Conservation (phyloP, 2,888 invertebrate species). For the Cetonia aurata region DNA sequence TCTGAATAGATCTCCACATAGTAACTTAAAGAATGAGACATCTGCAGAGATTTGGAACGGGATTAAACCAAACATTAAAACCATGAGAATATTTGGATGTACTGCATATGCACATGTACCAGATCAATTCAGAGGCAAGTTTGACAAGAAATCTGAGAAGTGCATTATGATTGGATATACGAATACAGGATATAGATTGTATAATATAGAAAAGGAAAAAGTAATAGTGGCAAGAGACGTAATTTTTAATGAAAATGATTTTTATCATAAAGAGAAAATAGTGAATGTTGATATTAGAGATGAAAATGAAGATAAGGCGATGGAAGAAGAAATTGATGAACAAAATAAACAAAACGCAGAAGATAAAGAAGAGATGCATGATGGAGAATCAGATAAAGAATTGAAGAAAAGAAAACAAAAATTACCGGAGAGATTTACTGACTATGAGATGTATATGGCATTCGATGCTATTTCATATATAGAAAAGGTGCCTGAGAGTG, state of each 20-base stretch:
- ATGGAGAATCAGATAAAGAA: not conserved
- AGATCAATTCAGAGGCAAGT: not conserved
- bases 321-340: not conserved
- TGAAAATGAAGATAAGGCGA: not conserved
- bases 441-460: constrained; percentile 19
- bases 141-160: not conserved
- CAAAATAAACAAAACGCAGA: constrained; percentile 24
- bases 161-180: constrained; percentile 43
- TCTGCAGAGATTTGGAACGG: not conserved
- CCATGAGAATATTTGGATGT: not conserved
- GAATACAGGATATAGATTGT: constrained; percentile 46
- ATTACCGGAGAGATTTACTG: not conserved
- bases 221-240: constrained; percentile 47
- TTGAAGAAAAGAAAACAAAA: constrained; percentile 4
- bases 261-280: constrained; percentile 20
- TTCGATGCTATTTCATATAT: constrained; percentile 11
- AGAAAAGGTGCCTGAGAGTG: not conserved
- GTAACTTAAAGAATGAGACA: not conserved
- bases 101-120: not conserved
- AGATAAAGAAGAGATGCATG: not conserved
- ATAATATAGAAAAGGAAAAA: constrained; percentile 45
- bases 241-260: constrained; percentile 39
- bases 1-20: not conserved
- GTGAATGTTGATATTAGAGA: not conserved
- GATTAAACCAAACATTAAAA: not conserved